phyloP scores from a whole-genome alignment of 2,797 vertebrate species.

The Micropoecilia bifurca region DNA sequence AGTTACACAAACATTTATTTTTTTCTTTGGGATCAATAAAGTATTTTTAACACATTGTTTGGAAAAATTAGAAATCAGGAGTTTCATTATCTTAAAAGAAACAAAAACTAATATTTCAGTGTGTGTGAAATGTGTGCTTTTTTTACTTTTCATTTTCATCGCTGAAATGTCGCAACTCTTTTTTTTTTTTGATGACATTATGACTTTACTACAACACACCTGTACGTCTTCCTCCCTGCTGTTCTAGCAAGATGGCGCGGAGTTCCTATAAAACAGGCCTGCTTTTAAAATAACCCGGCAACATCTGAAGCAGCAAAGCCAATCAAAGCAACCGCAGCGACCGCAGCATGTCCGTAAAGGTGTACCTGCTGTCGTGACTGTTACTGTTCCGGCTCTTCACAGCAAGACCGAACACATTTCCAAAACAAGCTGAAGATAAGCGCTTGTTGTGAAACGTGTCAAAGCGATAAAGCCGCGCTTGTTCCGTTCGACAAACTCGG shows the following conservation, averaged over 20 bases:
- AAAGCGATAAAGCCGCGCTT: not conserved
- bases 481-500: conserved; percentile 40
- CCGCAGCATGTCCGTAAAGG: conserved; percentile 14
- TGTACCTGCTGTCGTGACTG: not conserved
- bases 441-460: not conserved
- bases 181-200: not conserved
- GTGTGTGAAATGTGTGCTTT: too few relatives aligned
- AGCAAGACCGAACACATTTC: conserved; percentile 41
- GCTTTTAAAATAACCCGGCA: conserved; percentile 14
- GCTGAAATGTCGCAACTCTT: not conserved
- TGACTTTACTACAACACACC: not conserved
- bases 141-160: not conserved
- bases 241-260: conserved; percentile 14
- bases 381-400: conserved; percentile 10
- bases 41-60: not conserved
- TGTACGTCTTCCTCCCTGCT: not conserved
- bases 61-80: not conserved
- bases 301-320: not conserved
- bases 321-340: conserved; percentile 33
- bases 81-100: not conserved
- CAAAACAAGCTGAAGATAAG: conserved; percentile 23
- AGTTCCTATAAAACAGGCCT: conserved; percentile 6
- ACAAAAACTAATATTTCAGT: not conserved
- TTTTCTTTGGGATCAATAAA: not conserved
- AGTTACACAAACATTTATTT: not conserved